Conservation (phyloP, 2,888 invertebrate genomes). For the Rutpela maculata region DNA sequence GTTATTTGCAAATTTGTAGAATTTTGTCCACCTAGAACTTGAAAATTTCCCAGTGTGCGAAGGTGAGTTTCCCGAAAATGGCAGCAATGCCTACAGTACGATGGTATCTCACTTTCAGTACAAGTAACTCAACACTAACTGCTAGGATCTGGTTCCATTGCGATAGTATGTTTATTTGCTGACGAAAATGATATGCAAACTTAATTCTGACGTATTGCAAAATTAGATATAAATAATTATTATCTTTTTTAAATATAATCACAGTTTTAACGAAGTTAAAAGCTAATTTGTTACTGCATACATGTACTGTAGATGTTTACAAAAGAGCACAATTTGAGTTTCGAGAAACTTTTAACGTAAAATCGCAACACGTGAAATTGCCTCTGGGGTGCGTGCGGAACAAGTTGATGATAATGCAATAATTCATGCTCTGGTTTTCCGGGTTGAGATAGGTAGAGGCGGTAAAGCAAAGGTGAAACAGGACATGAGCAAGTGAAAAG, state of each 20-base stretch:
- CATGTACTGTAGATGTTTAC: background rate
- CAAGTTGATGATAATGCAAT: slow-evolving; percentile 20
- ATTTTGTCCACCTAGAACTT: too few relatives aligned
- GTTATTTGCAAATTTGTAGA: too few relatives aligned
- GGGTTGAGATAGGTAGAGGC: slow-evolving; percentile 5
- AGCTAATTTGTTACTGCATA: background rate
- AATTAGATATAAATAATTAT: background rate
- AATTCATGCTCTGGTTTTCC: slow-evolving; percentile 27
- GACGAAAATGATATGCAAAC: too few relatives aligned
- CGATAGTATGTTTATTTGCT: too few relatives aligned
- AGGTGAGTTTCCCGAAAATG: too few relatives aligned
- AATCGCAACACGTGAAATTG: slow-evolving; percentile 27
- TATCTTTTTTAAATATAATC: background rate
- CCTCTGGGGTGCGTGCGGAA: slow-evolving; percentile 24
- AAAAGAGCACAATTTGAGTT: background rate
- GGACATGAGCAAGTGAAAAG: slow-evolving; percentile 7
- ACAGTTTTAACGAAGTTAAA: background rate
- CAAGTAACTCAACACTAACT: too few relatives aligned
- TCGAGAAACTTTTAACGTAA: background rate
- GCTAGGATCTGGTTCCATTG: too few relatives aligned
- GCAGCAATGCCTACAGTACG: too few relatives aligned
- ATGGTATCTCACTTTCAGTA: too few relatives aligned
- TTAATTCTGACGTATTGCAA: background rate
- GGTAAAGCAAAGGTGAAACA: background rate
- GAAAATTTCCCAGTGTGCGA: too few relatives aligned